phyloP scores from a whole-genome alignment of 2,888 invertebrate species.

The Drosophila formosana region DNA sequence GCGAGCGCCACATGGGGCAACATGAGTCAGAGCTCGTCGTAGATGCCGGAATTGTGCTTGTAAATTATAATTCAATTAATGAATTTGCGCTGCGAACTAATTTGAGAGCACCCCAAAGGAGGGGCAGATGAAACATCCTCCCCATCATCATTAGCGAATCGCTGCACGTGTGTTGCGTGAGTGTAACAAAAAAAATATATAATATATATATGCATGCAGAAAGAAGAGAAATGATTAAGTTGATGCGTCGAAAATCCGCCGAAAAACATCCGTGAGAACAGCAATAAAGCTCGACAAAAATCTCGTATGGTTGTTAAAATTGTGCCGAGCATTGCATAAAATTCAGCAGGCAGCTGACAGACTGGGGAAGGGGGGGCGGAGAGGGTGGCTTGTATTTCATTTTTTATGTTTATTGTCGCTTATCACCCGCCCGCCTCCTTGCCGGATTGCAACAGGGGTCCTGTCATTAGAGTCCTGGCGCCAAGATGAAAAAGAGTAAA shows the following conservation, averaged over 20 bases:
- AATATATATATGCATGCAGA: background rate
- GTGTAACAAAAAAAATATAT: background rate
- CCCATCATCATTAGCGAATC: conserved; percentile 31
- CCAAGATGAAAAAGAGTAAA: conserved; percentile 79
- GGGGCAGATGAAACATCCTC: background rate
- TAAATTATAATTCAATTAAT: conserved; percentile 78
- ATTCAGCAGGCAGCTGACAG: conserved; percentile 13
- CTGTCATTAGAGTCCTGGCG: conserved; percentile 73
- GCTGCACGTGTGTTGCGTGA: conserved; percentile 20
- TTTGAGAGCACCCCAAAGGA: conserved; percentile 48
- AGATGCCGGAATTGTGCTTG: conserved; percentile 43
- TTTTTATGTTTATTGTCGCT: conserved; percentile 80
- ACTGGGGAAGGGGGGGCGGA: background rate
- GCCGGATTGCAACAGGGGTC: conserved; percentile 42
- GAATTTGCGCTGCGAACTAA: conserved; percentile 69
- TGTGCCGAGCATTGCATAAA: conserved; percentile 52
- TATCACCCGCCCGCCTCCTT: conserved; percentile 48
- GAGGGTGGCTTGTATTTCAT: conserved; percentile 53
- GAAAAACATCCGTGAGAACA: conserved; percentile 56
- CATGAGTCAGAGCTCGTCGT: background rate
- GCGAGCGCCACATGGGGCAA: background rate
- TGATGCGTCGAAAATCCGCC: conserved; percentile 55
- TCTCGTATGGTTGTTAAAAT: conserved; percentile 72
- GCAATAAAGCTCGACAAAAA: conserved; percentile 65
- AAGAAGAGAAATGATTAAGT: background rate